Percentiles rank a stretch among this genome's conserved stretches.
Evolutionary conservation across 2,113 vertebrate species (phyloP).

Genomic region (Anguilla rostrata): DNA sequence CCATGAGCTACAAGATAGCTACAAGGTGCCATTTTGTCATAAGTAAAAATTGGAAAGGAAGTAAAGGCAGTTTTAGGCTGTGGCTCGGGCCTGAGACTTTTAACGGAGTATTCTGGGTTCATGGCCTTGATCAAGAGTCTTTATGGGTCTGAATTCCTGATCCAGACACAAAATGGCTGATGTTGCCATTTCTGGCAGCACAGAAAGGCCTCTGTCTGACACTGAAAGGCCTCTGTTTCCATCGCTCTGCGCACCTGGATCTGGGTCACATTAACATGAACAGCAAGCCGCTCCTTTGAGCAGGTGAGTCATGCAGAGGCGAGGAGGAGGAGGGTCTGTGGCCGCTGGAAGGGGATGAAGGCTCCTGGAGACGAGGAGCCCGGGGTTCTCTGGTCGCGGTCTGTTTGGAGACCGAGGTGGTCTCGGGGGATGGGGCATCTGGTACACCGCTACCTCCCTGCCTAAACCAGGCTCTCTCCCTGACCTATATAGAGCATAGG

Average conservation of each 20-base stretch:
- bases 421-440: slow-evolving; percentile 44
- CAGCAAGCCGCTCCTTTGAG: neutral
- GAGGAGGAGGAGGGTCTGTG: neutral
- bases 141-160: neutral
- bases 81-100: neutral
- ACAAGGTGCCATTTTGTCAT: neutral
- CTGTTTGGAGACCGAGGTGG: slow-evolving; percentile 37
- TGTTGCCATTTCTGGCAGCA: neutral
- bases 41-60: neutral
- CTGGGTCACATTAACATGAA: neutral
- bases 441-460: slow-evolving; percentile 37
- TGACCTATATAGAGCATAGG: slow-evolving; percentile 49
- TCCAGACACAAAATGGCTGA: neutral
- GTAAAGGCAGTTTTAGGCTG: neutral
- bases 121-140: neutral
- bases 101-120: neutral
- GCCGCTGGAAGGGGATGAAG: neutral
- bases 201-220: too few species aligned
- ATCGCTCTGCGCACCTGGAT: neutral
- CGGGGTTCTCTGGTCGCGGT: slow-evolving; percentile 38
- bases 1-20: neutral
- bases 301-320: neutral
- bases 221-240: neutral
- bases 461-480: slow-evolving; percentile 27
- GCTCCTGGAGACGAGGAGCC: slow-evolving; percentile 7